Base-by-base conservation (phyloP, 2,888 invertebrate species). In the Macropis europaea region DNA sequence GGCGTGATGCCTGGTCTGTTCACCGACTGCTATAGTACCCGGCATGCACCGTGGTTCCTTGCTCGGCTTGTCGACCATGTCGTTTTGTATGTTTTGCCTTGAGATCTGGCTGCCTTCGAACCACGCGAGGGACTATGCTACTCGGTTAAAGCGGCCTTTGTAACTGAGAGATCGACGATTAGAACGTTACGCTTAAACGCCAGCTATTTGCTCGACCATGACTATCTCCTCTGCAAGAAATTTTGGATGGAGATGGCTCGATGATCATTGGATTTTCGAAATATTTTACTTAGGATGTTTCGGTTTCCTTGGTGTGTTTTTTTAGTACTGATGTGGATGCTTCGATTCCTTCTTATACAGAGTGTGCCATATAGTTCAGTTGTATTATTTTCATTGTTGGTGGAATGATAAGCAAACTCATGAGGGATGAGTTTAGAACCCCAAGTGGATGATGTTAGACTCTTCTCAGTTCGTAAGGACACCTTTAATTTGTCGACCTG, bases 1-100 rank as follows among this genome's bases (percentile, higher is more conserved):
- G 83, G 81, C 81, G 81, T 81, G 52, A 66, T 80, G 78, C 80
- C 77, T 79, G 76, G 66, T 63, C 73, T 63, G 64, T 73, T 78
- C 76, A 63, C 69, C 76, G 69, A 73, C 73, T 75, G 70, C 61
- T 69, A 43, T 66, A 76, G 78, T 76, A 71, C 79, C 73, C 68
- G 73, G 70, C 76, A 76, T 74, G 79, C 79, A 71, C 67, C 67
- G 76, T 74, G 71, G 73, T 70, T 78, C 73, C 79, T 70, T 66
- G 79, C 76, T 72, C 53, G 73, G 67, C 70, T 73, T 66, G 77
- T 54, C 79, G 53, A 50, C 40, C 40, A n/a, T 30, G 50, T 56
- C 67, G 70, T 76, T 78, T 79, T 79, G 76, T 79, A 76, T 53
- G 70, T 79, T 79, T 78, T 78, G 67, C 52, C 59, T 28, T 11